phyloP scores from a whole-genome alignment of 2,888 invertebrate genomes.

The Eudasyphora cyanicolor region DNA sequence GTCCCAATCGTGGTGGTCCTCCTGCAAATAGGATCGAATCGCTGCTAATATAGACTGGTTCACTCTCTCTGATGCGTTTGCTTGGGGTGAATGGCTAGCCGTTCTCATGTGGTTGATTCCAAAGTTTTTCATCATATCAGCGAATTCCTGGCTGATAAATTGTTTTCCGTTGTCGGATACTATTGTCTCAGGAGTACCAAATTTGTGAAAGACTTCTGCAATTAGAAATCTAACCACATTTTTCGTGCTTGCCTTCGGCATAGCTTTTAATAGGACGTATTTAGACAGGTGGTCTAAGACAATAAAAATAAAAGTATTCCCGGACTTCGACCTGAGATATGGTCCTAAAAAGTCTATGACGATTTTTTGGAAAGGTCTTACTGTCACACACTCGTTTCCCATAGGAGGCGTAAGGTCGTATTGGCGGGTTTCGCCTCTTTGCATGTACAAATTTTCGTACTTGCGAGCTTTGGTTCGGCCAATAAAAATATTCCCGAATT shows the following conservation, averaged over 20 bases:
- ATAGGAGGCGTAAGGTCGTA: background rate
- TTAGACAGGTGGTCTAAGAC: background rate
- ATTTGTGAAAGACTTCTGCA: too few relatives aligned
- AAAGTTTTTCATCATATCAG: background rate
- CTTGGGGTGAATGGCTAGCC: background rate
- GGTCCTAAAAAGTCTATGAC: background rate
- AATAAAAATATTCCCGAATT: background rate
- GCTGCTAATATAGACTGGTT: conserved; percentile 12
- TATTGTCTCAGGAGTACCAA: background rate
- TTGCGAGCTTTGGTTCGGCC: background rate
- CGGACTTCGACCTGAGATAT: background rate
- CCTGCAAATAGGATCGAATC: too few relatives aligned
- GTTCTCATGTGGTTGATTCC: background rate
- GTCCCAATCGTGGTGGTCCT: too few relatives aligned
- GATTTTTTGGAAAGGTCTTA: background rate
- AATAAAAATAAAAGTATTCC: background rate
- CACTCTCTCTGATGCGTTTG: background rate
- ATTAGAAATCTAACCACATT: background rate
- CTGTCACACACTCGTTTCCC: background rate
- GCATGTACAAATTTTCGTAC: background rate
- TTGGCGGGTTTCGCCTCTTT: too few relatives aligned
- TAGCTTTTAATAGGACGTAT: background rate
- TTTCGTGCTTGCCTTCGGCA: background rate
- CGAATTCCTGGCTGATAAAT: background rate
- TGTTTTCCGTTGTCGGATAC: too few relatives aligned